Evolutionary conservation across 2,797 vertebrate species (phyloP).

Genomic region (Trematomus bernacchii): DNA sequence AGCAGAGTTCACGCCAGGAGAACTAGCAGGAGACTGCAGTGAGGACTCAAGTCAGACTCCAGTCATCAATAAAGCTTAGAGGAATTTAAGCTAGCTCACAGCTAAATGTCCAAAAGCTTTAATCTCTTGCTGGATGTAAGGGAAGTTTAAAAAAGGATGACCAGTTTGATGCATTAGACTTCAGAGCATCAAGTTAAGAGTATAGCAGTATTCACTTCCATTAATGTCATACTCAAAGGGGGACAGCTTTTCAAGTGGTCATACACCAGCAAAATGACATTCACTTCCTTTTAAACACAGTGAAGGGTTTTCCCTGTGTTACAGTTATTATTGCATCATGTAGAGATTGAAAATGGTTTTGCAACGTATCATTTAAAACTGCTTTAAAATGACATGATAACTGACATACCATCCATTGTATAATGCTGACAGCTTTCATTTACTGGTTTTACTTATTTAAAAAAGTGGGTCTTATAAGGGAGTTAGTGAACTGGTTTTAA

Average conservation of each 20-base stretch:
- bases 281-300: not conserved
- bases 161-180: conserved; percentile 8
- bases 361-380: not conserved
- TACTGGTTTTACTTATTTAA: not conserved
- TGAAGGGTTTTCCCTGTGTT: not conserved
- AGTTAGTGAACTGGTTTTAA: not conserved
- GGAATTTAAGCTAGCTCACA: conserved; percentile 61
- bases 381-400: not conserved
- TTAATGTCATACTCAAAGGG: not conserved
- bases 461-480: not conserved
- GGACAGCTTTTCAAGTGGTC: not conserved
- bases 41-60: conserved; percentile 61
- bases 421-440: too few relatives aligned
- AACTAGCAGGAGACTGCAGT: conserved; percentile 62
- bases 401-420: too few relatives aligned
- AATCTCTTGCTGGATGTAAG: conserved; percentile 34
- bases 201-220: not conserved
- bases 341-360: not conserved
- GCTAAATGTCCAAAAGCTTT: conserved; percentile 35
- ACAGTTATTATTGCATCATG: conserved; percentile 1
- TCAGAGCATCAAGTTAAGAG: not conserved
- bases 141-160: conserved; percentile 28
- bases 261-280: not conserved
- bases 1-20: conserved; percentile 78
- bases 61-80: conserved; percentile 70